Conservation (phyloP, 2,797 vertebrate genomes). For the Syngnathus acus region DNA sequence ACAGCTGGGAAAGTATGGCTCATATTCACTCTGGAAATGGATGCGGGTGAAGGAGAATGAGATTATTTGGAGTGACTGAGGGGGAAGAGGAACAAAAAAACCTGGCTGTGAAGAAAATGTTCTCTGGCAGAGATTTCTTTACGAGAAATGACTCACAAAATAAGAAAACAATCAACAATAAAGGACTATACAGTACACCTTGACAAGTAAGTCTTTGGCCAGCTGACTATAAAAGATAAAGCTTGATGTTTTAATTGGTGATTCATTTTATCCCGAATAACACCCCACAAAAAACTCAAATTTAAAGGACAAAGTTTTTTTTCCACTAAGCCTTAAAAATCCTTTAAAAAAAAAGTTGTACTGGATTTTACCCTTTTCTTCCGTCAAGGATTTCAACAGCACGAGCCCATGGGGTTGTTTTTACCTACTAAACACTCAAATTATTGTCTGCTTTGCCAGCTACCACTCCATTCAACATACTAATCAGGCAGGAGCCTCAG, state of each 20-base stretch:
- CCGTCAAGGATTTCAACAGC: background rate
- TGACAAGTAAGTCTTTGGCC: background rate
- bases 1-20: constrained; percentile 27
- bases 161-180: background rate
- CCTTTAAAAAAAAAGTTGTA: background rate
- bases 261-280: background rate
- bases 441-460: constrained; percentile 7
- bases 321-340: background rate
- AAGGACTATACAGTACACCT: background rate
- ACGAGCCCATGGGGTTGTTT: background rate
- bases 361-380: background rate
- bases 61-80: constrained; percentile 56
- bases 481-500: constrained; percentile 10
- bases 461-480: constrained; percentile 19
- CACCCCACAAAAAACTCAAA: background rate
- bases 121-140: constrained; percentile 37
- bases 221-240: background rate
- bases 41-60: constrained; percentile 35
- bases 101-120: constrained; percentile 49
- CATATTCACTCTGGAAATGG: constrained; percentile 50
- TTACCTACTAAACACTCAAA: background rate
- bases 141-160: background rate
- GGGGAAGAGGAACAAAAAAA: constrained; percentile 44
- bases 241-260: background rate
- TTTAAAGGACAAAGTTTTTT: background rate